A percentile compares a stretch with the other conserved stretches of the same genome.
These are phyloP conservation scores for Sialia sialis DNA, from an alignment of 2,113 vertebrate species.

Conservation along the genomic window DNA sequence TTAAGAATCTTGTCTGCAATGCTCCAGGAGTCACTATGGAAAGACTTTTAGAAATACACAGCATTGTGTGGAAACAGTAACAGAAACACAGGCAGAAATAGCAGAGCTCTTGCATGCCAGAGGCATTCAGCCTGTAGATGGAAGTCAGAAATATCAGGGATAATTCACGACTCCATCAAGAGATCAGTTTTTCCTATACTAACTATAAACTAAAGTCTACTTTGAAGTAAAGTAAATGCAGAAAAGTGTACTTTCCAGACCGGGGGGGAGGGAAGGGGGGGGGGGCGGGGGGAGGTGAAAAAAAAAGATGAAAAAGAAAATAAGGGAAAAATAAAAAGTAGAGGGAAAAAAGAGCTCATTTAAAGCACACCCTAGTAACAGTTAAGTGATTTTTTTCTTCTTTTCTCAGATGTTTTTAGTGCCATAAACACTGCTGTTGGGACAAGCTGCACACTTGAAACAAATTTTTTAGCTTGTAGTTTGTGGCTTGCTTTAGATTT, in stretches of 20 bases:
- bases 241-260: background rate
- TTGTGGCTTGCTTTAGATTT: background rate
- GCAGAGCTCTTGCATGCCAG: background rate
- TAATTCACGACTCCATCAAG: background rate
- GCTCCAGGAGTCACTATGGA: accelerated
- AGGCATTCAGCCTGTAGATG: background rate
- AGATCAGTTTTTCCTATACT: background rate
- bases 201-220: background rate
- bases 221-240: background rate
- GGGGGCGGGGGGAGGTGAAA: no score
- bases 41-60: background rate
- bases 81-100: background rate
- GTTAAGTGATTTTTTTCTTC: background rate
- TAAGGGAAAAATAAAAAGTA: no score
- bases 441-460: background rate
- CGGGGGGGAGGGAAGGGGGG: no score
- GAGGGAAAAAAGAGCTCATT: background rate
- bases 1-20: background rate
- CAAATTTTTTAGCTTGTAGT: background rate
- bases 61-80: background rate
- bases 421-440: background rate
- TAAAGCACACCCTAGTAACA: background rate
- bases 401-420: background rate
- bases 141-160: background rate
- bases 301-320: background rate